Evolutionary conservation across 2,797 vertebrate genomes (phyloP).

Genomic region (Anas bernieri): DNA sequence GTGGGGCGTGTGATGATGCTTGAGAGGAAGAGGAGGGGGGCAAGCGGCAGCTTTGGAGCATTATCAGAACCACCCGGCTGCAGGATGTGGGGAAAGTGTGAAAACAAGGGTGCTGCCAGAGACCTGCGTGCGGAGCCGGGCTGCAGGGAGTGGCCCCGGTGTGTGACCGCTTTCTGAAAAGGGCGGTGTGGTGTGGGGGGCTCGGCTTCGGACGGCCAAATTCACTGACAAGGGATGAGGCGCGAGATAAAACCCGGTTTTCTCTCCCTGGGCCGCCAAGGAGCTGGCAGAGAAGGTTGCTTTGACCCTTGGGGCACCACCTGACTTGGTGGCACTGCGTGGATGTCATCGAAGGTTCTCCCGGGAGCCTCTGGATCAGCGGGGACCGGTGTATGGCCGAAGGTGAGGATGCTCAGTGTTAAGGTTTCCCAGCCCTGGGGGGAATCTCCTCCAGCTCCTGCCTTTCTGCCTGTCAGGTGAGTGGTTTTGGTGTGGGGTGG

Average conservation of each 20-base stretch:
- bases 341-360: not conserved
- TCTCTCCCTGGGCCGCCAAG: not conserved
- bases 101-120: not conserved
- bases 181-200: not conserved
- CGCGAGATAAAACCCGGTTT: not conserved
- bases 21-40: constrained; percentile 8
- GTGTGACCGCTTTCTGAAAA: not conserved
- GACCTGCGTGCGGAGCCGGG: fast-evolving
- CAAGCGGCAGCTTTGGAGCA: not conserved
- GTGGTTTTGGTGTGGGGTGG: not conserved
- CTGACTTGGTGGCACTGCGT: not conserved
- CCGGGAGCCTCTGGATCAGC: not conserved
- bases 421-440: not conserved
- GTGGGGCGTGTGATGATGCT: not conserved
- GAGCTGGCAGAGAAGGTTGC: not conserved
- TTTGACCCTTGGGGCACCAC: not conserved
- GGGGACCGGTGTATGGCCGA: fast-evolving
- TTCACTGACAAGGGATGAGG: not conserved
- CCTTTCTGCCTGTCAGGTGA: not conserved
- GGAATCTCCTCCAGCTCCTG: not conserved
- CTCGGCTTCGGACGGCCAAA: not conserved
- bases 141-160: not conserved
- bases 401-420: not conserved
- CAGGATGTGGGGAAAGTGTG: constrained; percentile 40
- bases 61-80: not conserved